Evolutionary conservation across 2,888 invertebrate genomes (phyloP).

Genomic region (Mechanitis messenoides): DNA sequence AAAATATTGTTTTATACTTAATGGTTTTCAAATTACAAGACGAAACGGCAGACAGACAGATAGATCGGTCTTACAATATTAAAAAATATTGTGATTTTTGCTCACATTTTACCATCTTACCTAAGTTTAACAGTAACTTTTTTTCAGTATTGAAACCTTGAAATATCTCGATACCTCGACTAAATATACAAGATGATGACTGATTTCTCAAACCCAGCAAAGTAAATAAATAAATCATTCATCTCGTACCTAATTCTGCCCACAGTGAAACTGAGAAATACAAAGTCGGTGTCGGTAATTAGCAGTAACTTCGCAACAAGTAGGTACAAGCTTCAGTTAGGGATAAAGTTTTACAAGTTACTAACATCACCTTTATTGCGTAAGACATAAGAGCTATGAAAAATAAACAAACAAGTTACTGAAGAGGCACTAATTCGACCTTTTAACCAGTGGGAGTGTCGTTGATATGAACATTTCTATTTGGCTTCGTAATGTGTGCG

Average conservation of each 20-base stretch:
- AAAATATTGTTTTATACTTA: no score
- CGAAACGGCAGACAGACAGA: no score
- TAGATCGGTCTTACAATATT: no score
- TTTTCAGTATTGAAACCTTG: no score
- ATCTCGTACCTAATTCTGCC: conserved; percentile 36
- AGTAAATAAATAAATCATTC: conserved; percentile 35
- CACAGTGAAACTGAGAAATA: conserved; percentile 39
- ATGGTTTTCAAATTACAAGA: no score
- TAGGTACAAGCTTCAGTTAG: conserved; percentile 26
- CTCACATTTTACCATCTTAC: no score
- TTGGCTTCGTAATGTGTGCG: not conserved
- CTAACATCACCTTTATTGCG: conserved; percentile 11
- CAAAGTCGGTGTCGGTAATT: conserved; percentile 40
- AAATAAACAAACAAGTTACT: conserved; percentile 10
- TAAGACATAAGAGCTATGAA: conserved; percentile 16
- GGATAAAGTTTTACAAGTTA: conserved; percentile 19
- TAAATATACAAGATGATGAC: conserved; percentile 12
- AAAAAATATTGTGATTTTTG: no score
- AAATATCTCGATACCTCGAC: no score
- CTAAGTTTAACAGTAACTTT: no score
- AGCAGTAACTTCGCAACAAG: conserved; percentile 41
- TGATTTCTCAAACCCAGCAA: conserved; percentile 17
- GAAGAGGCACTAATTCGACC: conserved; percentile 28
- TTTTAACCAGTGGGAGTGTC: conserved; percentile 24
- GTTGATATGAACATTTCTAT: conserved; percentile 18